phyloP scores from a whole-genome alignment of 2,113 vertebrate species.

The Hemibagrus wyckioides region DNA sequence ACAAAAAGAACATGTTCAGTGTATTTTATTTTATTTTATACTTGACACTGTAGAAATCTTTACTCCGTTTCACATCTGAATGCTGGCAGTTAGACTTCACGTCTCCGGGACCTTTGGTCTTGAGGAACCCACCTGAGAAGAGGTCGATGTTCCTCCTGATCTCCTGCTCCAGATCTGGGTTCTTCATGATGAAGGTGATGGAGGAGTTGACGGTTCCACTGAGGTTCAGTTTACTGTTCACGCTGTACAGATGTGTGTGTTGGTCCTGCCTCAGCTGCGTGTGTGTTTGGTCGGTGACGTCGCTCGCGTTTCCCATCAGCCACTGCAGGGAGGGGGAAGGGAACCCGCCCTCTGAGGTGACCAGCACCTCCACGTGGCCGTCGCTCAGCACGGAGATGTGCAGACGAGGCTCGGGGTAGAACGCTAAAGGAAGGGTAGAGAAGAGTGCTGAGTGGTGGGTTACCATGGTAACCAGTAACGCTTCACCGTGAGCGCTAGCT shows the following conservation, averaged over 20 bases:
- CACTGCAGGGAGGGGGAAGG: constrained; percentile 53
- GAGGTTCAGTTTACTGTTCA: constrained; percentile 49
- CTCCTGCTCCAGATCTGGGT: constrained; percentile 50
- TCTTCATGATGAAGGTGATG: constrained; percentile 52
- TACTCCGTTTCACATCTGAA: neutral
- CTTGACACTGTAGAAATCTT: neutral
- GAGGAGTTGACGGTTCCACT: constrained; percentile 23
- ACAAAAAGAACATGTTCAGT: neutral
- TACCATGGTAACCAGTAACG: neutral
- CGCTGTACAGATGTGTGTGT: constrained; percentile 42
- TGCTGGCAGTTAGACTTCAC: too few relatives aligned
- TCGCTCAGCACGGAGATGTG: constrained; percentile 30
- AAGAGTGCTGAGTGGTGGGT: neutral
- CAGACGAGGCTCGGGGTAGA: constrained; percentile 55
- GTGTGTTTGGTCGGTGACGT: constrained; percentile 48
- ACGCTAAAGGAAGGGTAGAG: constrained; percentile 38
- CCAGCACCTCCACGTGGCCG: constrained; percentile 33
- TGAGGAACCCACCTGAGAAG: constrained; percentile 37
- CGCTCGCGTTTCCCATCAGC: constrained; percentile 41
- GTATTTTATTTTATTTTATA: too few relatives aligned
- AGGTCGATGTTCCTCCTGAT: constrained; percentile 55
- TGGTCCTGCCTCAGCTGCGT: constrained; percentile 33
- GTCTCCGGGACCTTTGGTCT: too few relatives aligned
- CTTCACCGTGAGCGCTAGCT: constrained; percentile 1
- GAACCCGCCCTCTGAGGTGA: constrained; percentile 55